Base-by-base conservation (phyloP, 2,888 invertebrate species). In the Fragum sueziense region DNA sequence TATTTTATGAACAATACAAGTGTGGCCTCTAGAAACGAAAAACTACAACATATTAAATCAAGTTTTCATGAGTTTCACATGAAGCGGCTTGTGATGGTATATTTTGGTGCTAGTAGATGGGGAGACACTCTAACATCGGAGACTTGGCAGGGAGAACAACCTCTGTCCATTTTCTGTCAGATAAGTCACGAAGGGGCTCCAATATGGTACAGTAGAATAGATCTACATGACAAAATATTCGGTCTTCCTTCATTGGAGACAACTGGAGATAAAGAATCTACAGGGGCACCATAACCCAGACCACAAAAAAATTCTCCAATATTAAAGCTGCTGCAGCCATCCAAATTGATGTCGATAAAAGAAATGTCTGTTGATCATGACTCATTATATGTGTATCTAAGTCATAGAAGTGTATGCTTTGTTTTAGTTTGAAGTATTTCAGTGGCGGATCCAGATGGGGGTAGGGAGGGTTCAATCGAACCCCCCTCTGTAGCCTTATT, bases 1-100 rank as follows among this genome's bases (percentile, higher is more conserved):
- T 89, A 87, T 70, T 89, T 89, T 74, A 54, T 81, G n/a, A 87
- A 89, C 41, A 86, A 85, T 65, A 83, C 87, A 3, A 89, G 89
- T 61, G 80, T 89, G 62, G 89, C 88, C 2, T 87, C 88, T 22
- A 67, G 80, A 9, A 78, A 74, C 51, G 80, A 75, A 41, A 83
- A 81, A 69, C 85, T 86, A 34, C 74, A 80, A 29, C 84, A 85
- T n/a, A 85, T 88, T 9, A 83, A 84, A 31, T 85, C 81, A 0
- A 76, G 80, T n/a, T 87, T 88, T 57, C 86, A 88, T 57, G 84
- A 86, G 54, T 86, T 87, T 54, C 86, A 86, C 70, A 82, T 88
- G 14, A 87, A 87, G 67, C 79, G 76, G n/a, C 76, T 89, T 65
- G 76, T 76, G 0, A 82, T 88, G 85, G 57, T 88, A 72, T 89